phyloP scores from a whole-genome alignment of 2,113 vertebrate genomes.

The Sarotherodon lohbergeri region DNA sequence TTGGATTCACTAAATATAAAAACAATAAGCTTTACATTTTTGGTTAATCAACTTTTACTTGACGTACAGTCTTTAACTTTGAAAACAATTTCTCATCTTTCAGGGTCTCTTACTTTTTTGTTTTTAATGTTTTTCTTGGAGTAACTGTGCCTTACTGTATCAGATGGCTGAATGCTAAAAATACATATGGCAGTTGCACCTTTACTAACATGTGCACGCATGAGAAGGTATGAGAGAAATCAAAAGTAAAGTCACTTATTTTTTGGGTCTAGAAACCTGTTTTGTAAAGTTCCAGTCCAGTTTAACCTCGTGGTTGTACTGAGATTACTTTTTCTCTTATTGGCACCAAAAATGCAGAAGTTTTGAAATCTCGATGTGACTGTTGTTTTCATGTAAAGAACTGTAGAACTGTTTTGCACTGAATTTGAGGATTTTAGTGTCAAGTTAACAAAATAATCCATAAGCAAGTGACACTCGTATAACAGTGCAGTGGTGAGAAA shows the following conservation, averaged over 20 bases:
- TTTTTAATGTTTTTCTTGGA: not conserved
- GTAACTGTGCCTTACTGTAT: not conserved
- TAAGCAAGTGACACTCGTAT: accelerated
- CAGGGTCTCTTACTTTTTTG: not conserved
- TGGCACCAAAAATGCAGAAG: accelerated
- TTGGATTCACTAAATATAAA: not conserved
- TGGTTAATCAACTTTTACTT: not conserved
- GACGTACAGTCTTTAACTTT: not conserved
- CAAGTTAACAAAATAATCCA: accelerated
- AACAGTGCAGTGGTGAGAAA: not conserved
- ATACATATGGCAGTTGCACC: not conserved
- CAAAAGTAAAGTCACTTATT: not conserved
- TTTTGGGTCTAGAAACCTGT: not conserved
- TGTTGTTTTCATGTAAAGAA: not conserved
- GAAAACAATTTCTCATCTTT: not conserved
- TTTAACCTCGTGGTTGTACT: not conserved
- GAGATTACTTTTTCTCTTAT: not conserved
- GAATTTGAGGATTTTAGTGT: not conserved
- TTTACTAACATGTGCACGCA: not conserved
- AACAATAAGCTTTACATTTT: not conserved
- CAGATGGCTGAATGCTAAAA: not conserved
- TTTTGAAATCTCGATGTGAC: not conserved
- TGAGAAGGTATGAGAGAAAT: not conserved
- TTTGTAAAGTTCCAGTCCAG: accelerated
- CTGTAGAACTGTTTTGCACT: not conserved